Evolutionary conservation across 2,113 vertebrate species (phyloP), one percentile per base, ranked within the genome.

Genomic region (Sminthopsis crassicaudata): DNA sequence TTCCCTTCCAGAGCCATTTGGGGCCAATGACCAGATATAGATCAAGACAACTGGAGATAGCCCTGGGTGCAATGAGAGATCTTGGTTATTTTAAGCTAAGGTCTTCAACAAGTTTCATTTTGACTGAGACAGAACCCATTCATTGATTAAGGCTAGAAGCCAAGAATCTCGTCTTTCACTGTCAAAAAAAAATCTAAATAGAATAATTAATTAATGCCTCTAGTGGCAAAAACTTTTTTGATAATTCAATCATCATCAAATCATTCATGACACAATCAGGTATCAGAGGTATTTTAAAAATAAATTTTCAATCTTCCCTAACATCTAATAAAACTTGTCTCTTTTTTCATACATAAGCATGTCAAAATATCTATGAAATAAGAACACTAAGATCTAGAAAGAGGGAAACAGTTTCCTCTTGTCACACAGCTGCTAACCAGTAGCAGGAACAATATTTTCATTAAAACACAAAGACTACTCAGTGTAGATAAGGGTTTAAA

Each of bases 221-320:
- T 76, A 42, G n/a, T 76, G 1, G 36, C 6, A 48, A 48, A 76
- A 76, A 22, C 16, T 5, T 76, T 5, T 76, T 76, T 36, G 57
- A 67, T 11, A 67, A 67, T 67, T 67, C 16, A 19, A 1, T 76
- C 36, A 22, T 5, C 36, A 76, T 1, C 67, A n/a, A 16, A 55
- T 46, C 51, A 92, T 91, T 52, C 50, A 90, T 89, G 53, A 1
- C 16, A 27, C 7, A 25, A 55, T 92, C 24, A 42, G 91, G 8
- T 92, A 60, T 95, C 93, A 55, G 16, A 91, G 30, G 67, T 30
- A 76, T 8, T 92, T 91, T 36, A 93, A 89, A 89, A 42, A 76
- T 76, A n/a, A 16, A 27, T 36, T 67, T 93, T 53, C 51, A 84
- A 2, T 84, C 16, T 76, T 76, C 42, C 19, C 6, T 22, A n/a